Base-by-base conservation (phyloP, 53 echinoderm and acorn worm species). In the Crossaster papposus region DNA sequence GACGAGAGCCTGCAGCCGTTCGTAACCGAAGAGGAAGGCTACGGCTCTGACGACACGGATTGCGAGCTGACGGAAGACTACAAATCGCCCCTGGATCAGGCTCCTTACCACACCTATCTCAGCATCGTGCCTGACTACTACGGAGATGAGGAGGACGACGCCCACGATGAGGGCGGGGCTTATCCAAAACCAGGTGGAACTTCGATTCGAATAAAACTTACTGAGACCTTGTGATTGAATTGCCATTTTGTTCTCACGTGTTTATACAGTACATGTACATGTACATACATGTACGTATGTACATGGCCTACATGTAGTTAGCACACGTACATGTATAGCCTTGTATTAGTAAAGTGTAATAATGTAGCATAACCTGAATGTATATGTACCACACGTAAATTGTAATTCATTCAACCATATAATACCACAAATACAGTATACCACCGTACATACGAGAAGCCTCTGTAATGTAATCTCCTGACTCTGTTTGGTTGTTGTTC, bases 91-190 rank as follows among this genome's bases (percentile, higher is more conserved):
- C 86, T 96, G 64, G 91, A 88, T 10, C 90, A 74, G 26, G 94
- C 94, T 0, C 94, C 96, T 2, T 96, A 94, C 71, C 92, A 90
- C 36, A 90, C 93, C 6, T 96, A 96, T 81, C 81, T 96, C 78
- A 91, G 94, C 50, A 84, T 96, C 52, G 96, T 96, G 23, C 90
- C 90, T 4, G 90, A 90, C 36, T 81, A 90, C 63, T 89, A 85
- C 44, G 93, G 77, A 22, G 93, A 90, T 30, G 26, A 63, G 11
- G 91, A 82, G 34, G 85, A 85, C 0, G 71, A 70, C 18, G 8
- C 15, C 28, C 68, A 34, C 3, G 31, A 52, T 30, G 72, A 22
- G 54, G 84, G 71, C 72, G 51, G 72, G 12, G 72, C 18, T 71
- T 72, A 17, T 76, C 77, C 63, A 12, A 62, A 18, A 63, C 58